Percentiles rank a stretch among this genome's conserved stretches.
Evolutionary conservation across 2,888 invertebrate genomes (phyloP).

Genomic region (Ormyrus nitidulus): DNA sequence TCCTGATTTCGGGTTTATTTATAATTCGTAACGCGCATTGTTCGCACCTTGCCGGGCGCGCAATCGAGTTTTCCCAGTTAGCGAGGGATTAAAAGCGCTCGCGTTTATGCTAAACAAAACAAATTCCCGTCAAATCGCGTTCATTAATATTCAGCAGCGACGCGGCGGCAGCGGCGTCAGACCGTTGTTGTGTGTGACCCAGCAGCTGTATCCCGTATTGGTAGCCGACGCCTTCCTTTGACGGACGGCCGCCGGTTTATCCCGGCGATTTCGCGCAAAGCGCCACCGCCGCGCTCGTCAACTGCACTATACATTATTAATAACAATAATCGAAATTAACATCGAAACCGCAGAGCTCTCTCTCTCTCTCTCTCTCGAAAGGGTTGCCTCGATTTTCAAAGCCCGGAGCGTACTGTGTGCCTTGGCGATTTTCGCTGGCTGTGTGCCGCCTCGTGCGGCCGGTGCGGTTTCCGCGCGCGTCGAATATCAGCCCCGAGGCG

Average conservation of each 20-base stretch:
- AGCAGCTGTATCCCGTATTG: too few species aligned
- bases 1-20: background rate
- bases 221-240: too few species aligned
- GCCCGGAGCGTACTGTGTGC: slow-evolving; percentile 2
- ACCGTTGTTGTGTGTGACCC: too few species aligned
- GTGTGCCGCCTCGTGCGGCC: too few species aligned
- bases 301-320: too few species aligned
- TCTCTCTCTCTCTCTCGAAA: too few species aligned
- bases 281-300: background rate
- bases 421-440: slow-evolving; percentile 38
- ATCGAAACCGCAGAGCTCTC: too few species aligned
- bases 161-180: background rate
- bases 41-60: too few species aligned
- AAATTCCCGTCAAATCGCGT: background rate
- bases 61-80: background rate
- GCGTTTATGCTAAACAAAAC: background rate
- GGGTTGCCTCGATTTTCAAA: slow-evolving; percentile 38
- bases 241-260: too few species aligned
- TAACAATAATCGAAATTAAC: too few species aligned
- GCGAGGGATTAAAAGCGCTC: too few species aligned
- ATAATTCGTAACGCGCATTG: background rate
- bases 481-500: slow-evolving; percentile 37
- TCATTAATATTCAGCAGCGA: slow-evolving; percentile 25
- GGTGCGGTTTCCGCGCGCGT: slow-evolving; percentile 32
- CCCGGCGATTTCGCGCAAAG: too few species aligned